phyloP scores from a whole-genome alignment of 2,113 vertebrate species.

The Mustelus asterias region DNA sequence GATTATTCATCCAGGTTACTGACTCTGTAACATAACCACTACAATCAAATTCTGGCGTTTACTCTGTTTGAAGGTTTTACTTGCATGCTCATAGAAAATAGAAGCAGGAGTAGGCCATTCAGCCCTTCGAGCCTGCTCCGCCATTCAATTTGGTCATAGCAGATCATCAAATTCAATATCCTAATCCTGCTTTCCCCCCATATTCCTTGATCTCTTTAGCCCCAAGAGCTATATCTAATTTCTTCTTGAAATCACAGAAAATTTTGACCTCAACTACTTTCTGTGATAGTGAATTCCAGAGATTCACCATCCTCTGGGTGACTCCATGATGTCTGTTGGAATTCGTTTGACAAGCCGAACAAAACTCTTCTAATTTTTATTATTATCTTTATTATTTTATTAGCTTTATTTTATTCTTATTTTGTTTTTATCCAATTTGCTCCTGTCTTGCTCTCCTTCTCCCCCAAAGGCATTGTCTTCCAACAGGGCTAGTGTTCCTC shows the following conservation, averaged over 20 bases:
- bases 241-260: too few species aligned
- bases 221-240: too few species aligned
- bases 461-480: not conserved
- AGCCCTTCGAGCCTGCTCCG: too few species aligned
- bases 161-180: too few species aligned
- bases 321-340: not conserved
- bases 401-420: not conserved
- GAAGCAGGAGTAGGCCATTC: too few species aligned
- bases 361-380: not conserved
- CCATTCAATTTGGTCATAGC: too few species aligned
- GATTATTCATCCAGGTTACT: not conserved
- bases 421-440: not conserved
- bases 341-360: not conserved
- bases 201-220: too few species aligned
- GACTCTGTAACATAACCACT: not conserved
- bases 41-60: not conserved
- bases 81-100: not conserved
- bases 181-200: too few species aligned
- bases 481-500: not conserved
- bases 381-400: not conserved
- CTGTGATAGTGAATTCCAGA: too few species aligned
- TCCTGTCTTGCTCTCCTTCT: not conserved
- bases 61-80: not conserved
- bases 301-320: too few species aligned
- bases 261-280: too few species aligned